Evolutionary conservation across 2,113 vertebrate genomes (phyloP).

Genomic region (Callithrix jacchus): DNA sequence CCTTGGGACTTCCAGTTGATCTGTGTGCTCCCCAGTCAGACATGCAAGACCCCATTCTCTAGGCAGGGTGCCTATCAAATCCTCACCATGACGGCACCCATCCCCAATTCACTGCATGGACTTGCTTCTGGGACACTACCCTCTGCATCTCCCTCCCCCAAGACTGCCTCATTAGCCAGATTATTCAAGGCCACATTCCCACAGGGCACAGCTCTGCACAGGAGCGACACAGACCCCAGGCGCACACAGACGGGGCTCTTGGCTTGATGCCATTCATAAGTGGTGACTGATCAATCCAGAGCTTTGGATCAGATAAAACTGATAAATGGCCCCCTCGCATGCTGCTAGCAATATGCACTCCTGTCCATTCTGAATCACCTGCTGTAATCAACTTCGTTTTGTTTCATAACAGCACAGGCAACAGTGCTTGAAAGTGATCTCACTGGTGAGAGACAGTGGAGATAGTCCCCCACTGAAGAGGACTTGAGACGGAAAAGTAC

Average conservation of each 20-base stretch:
- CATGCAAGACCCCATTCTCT: not conserved
- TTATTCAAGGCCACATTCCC: conserved; percentile 12
- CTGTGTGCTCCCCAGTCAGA: not conserved
- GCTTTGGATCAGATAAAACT: conserved; percentile 98
- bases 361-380: conserved; percentile 85
- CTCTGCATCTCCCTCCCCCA: too few species aligned
- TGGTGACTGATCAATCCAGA: conserved; percentile 95
- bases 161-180: not conserved
- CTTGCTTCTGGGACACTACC: not conserved
- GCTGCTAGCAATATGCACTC: conserved; percentile 82
- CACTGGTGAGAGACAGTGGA: conserved; percentile 86
- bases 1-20: not conserved
- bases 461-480: conserved; percentile 85
- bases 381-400: conserved; percentile 88
- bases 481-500: conserved; percentile 63
- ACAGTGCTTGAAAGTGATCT: conserved; percentile 85
- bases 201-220: conserved; percentile 41
- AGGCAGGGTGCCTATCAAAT: not conserved
- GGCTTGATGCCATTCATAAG: conserved; percentile 86
- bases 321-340: conserved; percentile 90
- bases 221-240: conserved; percentile 40
- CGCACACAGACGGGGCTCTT: conserved; percentile 80
- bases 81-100: not conserved
- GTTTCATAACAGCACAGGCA: conserved; percentile 90
- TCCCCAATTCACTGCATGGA: too few species aligned